Conservation (phyloP, 2,113 vertebrate genomes). For the Mesembrinibis cayennensis region DNA sequence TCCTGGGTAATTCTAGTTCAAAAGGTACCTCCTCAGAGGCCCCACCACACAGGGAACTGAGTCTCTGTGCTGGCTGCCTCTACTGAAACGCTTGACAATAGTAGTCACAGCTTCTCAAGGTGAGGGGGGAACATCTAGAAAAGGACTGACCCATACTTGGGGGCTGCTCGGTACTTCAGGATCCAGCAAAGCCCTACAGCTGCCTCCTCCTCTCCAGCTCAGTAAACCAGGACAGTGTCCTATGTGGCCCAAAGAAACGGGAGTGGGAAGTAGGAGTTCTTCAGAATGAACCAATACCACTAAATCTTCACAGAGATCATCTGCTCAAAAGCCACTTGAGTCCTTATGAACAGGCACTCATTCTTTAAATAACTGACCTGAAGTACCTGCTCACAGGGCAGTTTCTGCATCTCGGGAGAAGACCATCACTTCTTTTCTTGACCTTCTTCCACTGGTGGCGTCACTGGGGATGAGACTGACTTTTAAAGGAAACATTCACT, state of each 20-base stretch:
- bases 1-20: not conserved
- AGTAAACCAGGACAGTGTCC: not conserved
- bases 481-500: not conserved
- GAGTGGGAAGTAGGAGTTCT: not conserved
- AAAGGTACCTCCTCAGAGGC: not conserved
- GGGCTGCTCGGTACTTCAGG: not conserved
- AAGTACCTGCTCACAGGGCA: not conserved
- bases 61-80: not conserved
- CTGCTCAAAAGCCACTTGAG: not conserved
- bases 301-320: not conserved
- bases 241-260: not conserved
- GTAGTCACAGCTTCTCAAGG: not conserved
- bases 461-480: not conserved
- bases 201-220: not conserved
- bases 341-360: not conserved
- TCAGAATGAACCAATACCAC: not conserved
- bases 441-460: not conserved
- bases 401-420: not conserved
- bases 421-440: not conserved
- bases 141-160: not conserved
- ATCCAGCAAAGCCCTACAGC: not conserved
- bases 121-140: not conserved
- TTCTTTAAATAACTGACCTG: constrained; percentile 9
- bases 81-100: not conserved
- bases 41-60: not conserved